Conservation (phyloP, 2,888 invertebrate genomes). For the Exephanes ischioxanthus region DNA sequence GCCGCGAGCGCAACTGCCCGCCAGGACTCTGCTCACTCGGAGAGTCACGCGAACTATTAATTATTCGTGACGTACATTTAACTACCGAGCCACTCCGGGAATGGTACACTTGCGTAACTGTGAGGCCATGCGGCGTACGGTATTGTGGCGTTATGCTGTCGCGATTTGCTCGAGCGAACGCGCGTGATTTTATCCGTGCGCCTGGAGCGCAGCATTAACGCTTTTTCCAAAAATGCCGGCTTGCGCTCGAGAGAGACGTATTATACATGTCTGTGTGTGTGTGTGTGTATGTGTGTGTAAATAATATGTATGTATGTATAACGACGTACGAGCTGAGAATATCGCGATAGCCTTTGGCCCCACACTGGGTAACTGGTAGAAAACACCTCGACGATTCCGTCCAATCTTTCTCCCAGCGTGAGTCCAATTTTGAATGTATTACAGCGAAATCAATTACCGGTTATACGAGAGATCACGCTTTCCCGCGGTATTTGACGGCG, state of each 20-base stretch:
- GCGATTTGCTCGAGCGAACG: slow-evolving; percentile 25
- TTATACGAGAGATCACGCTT: neutral
- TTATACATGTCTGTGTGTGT: no score
- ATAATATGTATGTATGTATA: neutral
- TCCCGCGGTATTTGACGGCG: neutral
- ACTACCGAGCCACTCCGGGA: slow-evolving; percentile 30
- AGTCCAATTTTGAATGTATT: neutral
- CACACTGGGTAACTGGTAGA: neutral
- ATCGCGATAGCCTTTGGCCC: slow-evolving; percentile 4
- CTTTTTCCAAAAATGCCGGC: slow-evolving; percentile 10
- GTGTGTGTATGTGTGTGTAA: no score
- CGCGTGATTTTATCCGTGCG: neutral
- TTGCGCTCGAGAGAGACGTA: neutral
- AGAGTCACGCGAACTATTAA: slow-evolving; percentile 59
- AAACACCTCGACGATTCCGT: neutral
- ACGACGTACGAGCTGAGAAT: neutral
- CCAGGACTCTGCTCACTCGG: slow-evolving; percentile 27
- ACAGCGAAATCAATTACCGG: neutral
- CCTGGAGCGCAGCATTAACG: neutral
- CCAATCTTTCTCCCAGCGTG: neutral
- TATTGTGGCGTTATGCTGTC: neutral
- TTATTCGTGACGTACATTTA: slow-evolving; percentile 60
- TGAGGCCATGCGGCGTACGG: neutral
- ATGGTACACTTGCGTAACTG: slow-evolving; percentile 47
- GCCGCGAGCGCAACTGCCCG: slow-evolving; percentile 42